A percentile compares a stretch with the other conserved stretches of the same genome.
Evolutionary conservation across 64 coral and sea anemone species (phyloP).

Genomic region (Pocillopora verrucosa): DNA sequence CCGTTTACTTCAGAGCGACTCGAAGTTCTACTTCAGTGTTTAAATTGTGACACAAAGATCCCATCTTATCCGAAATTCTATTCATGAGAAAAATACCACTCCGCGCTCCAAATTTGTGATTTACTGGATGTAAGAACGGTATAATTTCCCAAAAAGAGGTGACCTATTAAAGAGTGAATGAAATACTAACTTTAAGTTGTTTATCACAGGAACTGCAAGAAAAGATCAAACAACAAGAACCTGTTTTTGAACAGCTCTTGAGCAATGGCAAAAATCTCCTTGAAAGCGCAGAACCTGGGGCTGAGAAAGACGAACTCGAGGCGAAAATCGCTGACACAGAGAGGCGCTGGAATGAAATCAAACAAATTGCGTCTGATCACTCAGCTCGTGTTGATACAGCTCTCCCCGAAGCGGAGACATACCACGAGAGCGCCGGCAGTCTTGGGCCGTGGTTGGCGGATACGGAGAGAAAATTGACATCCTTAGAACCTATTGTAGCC

Average conservation of each 20-base stretch:
- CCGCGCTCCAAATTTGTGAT: no score
- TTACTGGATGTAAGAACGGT: no score
- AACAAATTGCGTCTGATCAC: slow-evolving; percentile 70
- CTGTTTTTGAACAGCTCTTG: slow-evolving; percentile 80
- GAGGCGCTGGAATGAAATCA: slow-evolving; percentile 78
- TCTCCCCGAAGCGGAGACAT: slow-evolving; percentile 74
- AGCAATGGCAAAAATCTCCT: slow-evolving; percentile 75
- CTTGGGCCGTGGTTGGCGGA: slow-evolving; percentile 74
- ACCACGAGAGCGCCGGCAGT: slow-evolving; percentile 49
- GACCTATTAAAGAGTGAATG: no score
- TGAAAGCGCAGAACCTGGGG: slow-evolving; percentile 86
- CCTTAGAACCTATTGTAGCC: slow-evolving; percentile 54
- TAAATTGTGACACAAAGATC: no score
- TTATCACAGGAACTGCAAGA: slow-evolving; percentile 58
- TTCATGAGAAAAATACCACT: no score
- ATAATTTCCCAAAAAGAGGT: no score
- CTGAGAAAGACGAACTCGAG: slow-evolving; percentile 76
- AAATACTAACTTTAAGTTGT: neutral
- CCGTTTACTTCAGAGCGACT: no score
- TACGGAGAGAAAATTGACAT: slow-evolving; percentile 68
- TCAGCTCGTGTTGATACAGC: slow-evolving; percentile 50
- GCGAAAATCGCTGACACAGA: slow-evolving; percentile 76
- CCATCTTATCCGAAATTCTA: no score
- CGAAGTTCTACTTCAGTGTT: no score
- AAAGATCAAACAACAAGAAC: slow-evolving; percentile 82